These are phyloP conservation scores for Bathynomus jamesi DNA, from an alignment of 1,140 invertebrate genomes.

Conservation along the genomic window DNA sequence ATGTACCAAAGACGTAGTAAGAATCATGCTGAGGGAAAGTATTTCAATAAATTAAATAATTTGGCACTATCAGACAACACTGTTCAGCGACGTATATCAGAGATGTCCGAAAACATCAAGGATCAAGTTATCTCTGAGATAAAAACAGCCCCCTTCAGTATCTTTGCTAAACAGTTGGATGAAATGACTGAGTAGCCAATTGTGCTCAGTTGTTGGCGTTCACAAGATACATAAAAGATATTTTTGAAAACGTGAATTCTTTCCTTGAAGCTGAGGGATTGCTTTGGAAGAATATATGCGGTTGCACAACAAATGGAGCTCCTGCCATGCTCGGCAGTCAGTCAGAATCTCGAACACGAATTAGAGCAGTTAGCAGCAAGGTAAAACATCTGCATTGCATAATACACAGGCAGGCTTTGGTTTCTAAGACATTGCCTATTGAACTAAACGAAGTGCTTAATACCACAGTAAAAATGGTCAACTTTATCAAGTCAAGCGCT, in stretches of 20 bases:
- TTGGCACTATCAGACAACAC: too few species aligned
- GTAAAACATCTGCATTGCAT: constrained; percentile 9
- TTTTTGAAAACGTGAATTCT: constrained; percentile 1
- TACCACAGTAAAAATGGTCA: constrained; percentile 1
- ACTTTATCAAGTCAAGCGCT: constrained; percentile 1
- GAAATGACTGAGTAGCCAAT: not conserved
- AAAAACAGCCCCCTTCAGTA: too few species aligned
- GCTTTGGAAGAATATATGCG: constrained; percentile 1
- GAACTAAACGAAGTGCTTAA: not conserved
- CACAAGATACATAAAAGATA: constrained; percentile 11
- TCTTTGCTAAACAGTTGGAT: constrained; percentile 13
- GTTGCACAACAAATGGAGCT: not conserved
- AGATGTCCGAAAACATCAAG: too few species aligned
- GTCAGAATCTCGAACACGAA: not conserved
- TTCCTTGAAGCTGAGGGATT: constrained; percentile 10
- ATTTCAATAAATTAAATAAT: too few species aligned
- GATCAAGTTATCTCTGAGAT: too few species aligned
- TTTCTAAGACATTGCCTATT: constrained; percentile 7
- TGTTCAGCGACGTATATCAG: too few species aligned
- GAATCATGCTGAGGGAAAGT: too few species aligned
- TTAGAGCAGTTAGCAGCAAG: not conserved
- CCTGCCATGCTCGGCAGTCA: constrained; percentile 2
- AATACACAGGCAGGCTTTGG: too few species aligned
- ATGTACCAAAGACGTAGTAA: too few species aligned
- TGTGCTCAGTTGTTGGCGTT: constrained; percentile 6